Conservation (phyloP, 2,113 vertebrate species). For the Dinomys branickii region DNA sequence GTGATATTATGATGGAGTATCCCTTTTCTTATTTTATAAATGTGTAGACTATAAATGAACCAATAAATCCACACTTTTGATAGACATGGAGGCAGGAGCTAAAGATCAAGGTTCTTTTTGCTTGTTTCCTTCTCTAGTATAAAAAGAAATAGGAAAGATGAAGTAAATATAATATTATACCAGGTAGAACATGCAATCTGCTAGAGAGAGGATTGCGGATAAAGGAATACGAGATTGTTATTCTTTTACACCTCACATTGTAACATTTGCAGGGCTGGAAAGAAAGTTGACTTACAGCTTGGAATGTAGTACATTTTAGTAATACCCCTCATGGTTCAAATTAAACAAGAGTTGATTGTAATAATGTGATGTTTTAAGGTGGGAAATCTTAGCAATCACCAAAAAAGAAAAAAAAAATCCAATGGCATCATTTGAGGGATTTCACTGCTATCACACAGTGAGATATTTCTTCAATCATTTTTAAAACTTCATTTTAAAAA, state of each 20-base stretch:
- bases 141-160: background rate
- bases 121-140: background rate
- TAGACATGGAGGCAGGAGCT: background rate
- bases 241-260: background rate
- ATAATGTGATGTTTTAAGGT: background rate
- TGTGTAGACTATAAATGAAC: background rate
- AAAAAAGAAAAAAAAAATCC: constrained; percentile 22
- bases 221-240: background rate
- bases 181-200: constrained; percentile 16
- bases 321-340: constrained; percentile 4
- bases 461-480: background rate
- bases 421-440: background rate
- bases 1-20: background rate
- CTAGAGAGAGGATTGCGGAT: background rate
- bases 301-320: background rate
- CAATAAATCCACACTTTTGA: background rate
- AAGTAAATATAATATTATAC: background rate
- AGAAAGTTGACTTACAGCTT: background rate
- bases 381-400: constrained; percentile 8
- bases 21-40: background rate
- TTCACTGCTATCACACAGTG: background rate
- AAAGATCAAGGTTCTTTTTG: background rate
- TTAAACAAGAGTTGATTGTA: background rate
- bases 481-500: constrained; percentile 7
- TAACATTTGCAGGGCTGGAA: background rate